Conservation (phyloP, 2,113 vertebrate genomes). For the Poecilia latipinna region DNA sequence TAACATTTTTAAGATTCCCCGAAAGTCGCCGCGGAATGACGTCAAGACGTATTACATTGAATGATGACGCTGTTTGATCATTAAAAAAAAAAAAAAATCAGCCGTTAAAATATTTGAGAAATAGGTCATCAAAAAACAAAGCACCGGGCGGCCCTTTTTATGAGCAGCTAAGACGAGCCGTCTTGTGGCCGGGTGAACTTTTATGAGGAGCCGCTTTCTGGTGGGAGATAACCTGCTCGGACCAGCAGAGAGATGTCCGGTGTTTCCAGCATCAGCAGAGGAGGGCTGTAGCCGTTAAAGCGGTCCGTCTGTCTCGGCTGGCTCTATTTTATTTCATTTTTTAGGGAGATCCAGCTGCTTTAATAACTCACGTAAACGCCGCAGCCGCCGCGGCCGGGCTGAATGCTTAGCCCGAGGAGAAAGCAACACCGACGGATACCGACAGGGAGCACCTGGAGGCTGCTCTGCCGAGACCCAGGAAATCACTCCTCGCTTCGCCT, state of each 20-base stretch:
- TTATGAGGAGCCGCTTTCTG: conserved; percentile 4
- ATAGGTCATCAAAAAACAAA: conserved; percentile 65
- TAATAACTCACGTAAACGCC: conserved; percentile 34
- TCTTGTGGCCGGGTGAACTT: background rate
- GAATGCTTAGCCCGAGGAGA: conserved; percentile 34
- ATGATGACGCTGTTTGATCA: conserved; percentile 80
- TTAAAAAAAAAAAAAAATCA: conserved; percentile 75
- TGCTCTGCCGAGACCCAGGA: conserved; percentile 47
- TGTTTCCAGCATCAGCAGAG: conserved; percentile 65
- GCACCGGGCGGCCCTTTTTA: background rate
- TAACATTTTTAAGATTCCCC: conserved; percentile 1
- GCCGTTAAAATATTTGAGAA: conserved; percentile 76
- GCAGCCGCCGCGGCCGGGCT: conserved; percentile 34
- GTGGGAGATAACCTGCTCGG: conserved; percentile 40
- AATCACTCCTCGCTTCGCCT: conserved; percentile 40
- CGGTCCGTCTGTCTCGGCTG: conserved; percentile 51
- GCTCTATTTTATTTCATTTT: background rate
- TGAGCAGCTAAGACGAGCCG: background rate
- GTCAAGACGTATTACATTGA: conserved; percentile 79
- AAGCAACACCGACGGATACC: conserved; percentile 26
- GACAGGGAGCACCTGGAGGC: conserved; percentile 21
- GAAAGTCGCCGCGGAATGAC: conserved; percentile 81
- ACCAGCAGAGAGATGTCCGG: conserved; percentile 56
- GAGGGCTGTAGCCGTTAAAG: conserved; percentile 57
- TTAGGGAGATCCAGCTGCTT: conserved; percentile 40